Evolutionary conservation across 2,797 vertebrate genomes (phyloP).

Genomic region (Hemitrygon akajei): DNA sequence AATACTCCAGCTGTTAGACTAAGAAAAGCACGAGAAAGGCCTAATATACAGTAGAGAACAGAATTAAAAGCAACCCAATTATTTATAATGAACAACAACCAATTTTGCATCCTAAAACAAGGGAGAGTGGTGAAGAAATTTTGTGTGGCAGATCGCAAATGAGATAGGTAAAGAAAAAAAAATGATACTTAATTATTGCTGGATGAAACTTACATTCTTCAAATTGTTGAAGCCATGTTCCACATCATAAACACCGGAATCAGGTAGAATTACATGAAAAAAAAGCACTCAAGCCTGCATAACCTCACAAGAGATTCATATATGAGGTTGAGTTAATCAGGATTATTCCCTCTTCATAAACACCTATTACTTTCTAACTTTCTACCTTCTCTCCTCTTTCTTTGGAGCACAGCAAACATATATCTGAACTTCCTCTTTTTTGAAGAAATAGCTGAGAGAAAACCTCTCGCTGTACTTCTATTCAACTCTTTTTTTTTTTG

Average conservation of each 20-base stretch:
- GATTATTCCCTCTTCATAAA: conserved; percentile 1
- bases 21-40: conserved; percentile 31
- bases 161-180: conserved; percentile 41
- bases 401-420: background rate
- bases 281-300: conserved; percentile 8
- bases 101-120: conserved; percentile 63
- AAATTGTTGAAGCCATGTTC: conserved; percentile 25
- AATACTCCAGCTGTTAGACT: conserved; percentile 35
- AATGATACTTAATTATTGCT: conserved; percentile 4
- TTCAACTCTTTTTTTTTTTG: background rate
- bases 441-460: background rate
- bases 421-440: background rate
- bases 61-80: background rate
- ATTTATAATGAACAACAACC: conserved; percentile 24
- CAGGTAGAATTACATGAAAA: background rate
- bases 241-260: conserved; percentile 12
- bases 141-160: conserved; percentile 54
- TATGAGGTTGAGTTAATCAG: background rate
- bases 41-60: conserved; percentile 17
- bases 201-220: conserved; percentile 24
- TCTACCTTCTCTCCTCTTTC: background rate
- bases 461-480: background rate
- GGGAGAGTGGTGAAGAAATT: conserved; percentile 64
- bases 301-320: background rate
- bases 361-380: background rate